Evolutionary conservation across 1,140 invertebrate genomes (phyloP).

Genomic region (Atta texana): DNA sequence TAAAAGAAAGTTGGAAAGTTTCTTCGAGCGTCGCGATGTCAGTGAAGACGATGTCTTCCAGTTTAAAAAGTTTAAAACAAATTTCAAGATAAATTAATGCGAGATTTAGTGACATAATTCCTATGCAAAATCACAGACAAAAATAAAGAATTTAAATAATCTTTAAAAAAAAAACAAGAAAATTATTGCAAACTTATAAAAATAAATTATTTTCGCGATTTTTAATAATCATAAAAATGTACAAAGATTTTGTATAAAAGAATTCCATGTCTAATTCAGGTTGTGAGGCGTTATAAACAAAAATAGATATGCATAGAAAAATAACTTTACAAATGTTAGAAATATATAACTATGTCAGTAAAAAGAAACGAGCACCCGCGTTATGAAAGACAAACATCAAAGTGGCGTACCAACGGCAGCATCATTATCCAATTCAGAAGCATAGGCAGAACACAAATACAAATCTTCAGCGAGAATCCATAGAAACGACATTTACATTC

Average conservation of each 20-base stretch:
- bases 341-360: not conserved
- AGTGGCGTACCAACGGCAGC: not conserved
- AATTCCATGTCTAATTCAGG: not conserved
- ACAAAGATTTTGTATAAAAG: not conserved
- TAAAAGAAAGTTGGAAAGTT: constrained; percentile 26
- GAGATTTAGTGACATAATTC: not conserved
- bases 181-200: not conserved
- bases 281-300: not conserved
- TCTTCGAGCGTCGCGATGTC: not conserved
- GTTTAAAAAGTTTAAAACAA: constrained; percentile 9
- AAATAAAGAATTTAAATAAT: not conserved
- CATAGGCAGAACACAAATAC: not conserved
- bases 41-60: not conserved
- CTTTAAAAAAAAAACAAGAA: not conserved
- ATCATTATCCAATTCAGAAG: constrained; percentile 43
- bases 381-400: constrained; percentile 25
- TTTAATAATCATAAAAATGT: not conserved
- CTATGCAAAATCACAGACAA: not conserved
- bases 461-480: not conserved
- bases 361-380: not conserved
- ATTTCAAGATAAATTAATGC: constrained; percentile 23
- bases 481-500: not conserved
- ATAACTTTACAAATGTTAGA: not conserved
- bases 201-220: not conserved
- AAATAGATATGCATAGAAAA: not conserved